Evolutionary conservation across 2,113 vertebrate species (phyloP).

Genomic region (Xenopus laevis): DNA sequence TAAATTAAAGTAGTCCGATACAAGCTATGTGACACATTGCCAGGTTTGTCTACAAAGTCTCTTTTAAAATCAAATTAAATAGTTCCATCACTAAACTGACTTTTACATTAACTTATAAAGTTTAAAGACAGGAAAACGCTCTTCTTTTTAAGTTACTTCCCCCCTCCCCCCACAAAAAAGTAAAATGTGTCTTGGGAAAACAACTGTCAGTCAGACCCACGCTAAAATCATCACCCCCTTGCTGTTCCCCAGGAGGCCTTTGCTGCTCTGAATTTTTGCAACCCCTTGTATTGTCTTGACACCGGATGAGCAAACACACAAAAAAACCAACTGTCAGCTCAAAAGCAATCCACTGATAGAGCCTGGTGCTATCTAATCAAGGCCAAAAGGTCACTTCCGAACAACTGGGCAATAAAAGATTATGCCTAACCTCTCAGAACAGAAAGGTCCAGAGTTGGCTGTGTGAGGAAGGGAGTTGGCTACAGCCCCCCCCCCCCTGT

Average conservation of each 20-base stretch:
- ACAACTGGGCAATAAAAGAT: conserved; percentile 99
- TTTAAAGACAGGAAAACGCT: no score
- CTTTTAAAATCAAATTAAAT: no score
- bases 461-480: conserved; percentile 49
- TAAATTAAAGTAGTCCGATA: no score
- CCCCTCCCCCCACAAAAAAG: no score
- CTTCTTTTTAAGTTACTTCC: no score
- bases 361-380: conserved; percentile 97
- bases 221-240: conserved; percentile 47
- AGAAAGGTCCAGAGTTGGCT: conserved; percentile 74
- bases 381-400: conserved; percentile 98
- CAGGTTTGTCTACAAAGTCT: no score
- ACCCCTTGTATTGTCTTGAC: conserved; percentile 87
- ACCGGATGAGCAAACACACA: conserved; percentile 76
- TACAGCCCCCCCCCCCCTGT: conserved; percentile 72
- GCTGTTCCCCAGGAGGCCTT: conserved; percentile 51
- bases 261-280: conserved; percentile 68
- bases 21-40: no score
- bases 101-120: no score
- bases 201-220: no score
- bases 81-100: no score
- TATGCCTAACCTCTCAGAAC: conserved; percentile 87
- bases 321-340: conserved; percentile 72
- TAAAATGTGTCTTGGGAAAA: no score
- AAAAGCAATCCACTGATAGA: conserved; percentile 85